Percentiles rank a stretch among this genome's conserved stretches.
Evolutionary conservation across 1,140 invertebrate species (phyloP).

Genomic region (Acromyrmex echinatior): DNA sequence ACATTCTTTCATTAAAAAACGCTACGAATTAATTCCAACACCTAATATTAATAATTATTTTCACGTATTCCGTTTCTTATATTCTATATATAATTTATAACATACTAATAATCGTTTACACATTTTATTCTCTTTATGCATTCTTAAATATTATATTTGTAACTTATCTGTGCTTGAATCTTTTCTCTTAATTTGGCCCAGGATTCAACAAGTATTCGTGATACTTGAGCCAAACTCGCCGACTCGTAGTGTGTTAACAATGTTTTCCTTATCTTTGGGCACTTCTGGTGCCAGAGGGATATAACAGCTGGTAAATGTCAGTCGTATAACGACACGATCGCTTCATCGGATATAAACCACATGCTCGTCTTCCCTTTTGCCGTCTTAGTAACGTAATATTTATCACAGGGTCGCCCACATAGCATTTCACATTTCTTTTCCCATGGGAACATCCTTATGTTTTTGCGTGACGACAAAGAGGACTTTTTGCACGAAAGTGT

Average conservation of each 20-base stretch:
- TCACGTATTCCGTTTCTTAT: neutral
- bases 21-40: too few species aligned
- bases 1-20: too few species aligned
- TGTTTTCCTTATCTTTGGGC: slow-evolving; percentile 46
- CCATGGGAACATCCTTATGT: slow-evolving; percentile 4
- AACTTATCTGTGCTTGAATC: neutral
- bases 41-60: neutral
- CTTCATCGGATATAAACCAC: slow-evolving; percentile 43
- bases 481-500: slow-evolving; percentile 17
- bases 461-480: neutral
- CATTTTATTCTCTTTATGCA: neutral
- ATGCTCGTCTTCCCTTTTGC: neutral
- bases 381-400: slow-evolving; percentile 43
- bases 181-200: neutral
- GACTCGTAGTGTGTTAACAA: slow-evolving; percentile 20
- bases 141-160: neutral
- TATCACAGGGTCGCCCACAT: neutral
- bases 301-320: slow-evolving; percentile 55
- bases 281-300: slow-evolving; percentile 18
- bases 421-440: neutral
- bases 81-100: neutral
- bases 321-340: neutral
- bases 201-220: slow-evolving; percentile 25
- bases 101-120: neutral
- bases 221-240: slow-evolving; percentile 3